Conservation (phyloP, 1,140 invertebrate genomes). For the Drosophila simulans region DNA sequence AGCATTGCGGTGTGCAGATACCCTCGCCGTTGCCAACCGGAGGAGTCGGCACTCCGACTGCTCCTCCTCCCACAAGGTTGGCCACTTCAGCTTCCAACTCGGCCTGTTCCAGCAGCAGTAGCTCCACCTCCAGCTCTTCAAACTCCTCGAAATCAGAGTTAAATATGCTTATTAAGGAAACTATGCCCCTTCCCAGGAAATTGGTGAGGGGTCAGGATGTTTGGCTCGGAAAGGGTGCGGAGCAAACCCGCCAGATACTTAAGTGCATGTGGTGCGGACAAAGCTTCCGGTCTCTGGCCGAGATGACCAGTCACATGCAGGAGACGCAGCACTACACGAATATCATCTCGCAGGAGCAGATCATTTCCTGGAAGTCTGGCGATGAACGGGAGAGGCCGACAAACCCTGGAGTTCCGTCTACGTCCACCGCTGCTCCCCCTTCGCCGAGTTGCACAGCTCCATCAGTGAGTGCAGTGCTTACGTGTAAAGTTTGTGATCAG, state of each 20-base stretch:
- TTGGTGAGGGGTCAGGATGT: slow-evolving; percentile 98
- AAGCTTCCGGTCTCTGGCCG: slow-evolving; percentile 97
- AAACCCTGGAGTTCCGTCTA: slow-evolving; percentile 18
- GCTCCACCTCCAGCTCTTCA: slow-evolving; percentile 87
- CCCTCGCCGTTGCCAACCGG: slow-evolving; percentile 83
- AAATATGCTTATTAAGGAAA: slow-evolving; percentile 95
- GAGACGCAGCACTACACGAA: slow-evolving; percentile 99
- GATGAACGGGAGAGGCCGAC: slow-evolving; percentile 86
- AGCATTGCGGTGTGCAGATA: slow-evolving; percentile 94
- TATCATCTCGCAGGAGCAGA: slow-evolving; percentile 98
- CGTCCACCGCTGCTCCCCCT: slow-evolving; percentile 7
- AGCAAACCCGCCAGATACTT: slow-evolving; percentile 98
- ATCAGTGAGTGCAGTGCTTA: slow-evolving; percentile 90
- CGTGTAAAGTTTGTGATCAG: slow-evolving; percentile 98
- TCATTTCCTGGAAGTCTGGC: slow-evolving; percentile 97
- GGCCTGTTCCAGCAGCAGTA: slow-evolving; percentile 85
- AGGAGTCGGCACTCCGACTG: slow-evolving; percentile 1
- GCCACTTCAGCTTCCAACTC: slow-evolving; percentile 85
- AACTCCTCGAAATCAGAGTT: slow-evolving; percentile 90
- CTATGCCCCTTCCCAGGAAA: slow-evolving; percentile 96
- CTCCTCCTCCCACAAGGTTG: slow-evolving; percentile 12
- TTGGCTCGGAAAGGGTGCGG: slow-evolving; percentile 98
- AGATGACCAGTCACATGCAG: slow-evolving; percentile 99
- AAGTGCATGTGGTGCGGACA: slow-evolving; percentile 99
- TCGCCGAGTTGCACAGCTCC: slow-evolving; percentile 87